phyloP scores from a whole-genome alignment of 2,797 vertebrate species.

The Onychomys arenicola region DNA sequence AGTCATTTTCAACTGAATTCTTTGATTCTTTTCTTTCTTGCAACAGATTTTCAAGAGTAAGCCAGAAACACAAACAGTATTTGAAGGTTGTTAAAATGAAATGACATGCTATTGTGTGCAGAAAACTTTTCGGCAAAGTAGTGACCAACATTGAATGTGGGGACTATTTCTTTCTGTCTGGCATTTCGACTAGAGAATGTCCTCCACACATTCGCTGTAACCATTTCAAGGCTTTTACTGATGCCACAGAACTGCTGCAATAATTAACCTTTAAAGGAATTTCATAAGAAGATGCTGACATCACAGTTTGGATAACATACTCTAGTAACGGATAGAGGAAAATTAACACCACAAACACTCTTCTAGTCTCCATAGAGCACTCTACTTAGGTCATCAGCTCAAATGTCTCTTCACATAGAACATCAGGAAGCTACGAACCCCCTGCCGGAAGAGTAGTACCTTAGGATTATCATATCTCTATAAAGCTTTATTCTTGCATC shows the following conservation, averaged over 20 bases:
- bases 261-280: conserved; percentile 16
- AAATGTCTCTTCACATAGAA: neutral
- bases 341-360: neutral
- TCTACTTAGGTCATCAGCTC: neutral
- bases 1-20: conserved; percentile 16
- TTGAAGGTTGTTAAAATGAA: conserved; percentile 23
- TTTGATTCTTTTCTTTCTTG: conserved; percentile 33
- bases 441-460: neutral
- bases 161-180: neutral
- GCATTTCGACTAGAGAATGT: neutral
- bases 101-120: neutral
- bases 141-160: neutral
- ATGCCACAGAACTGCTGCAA: neutral
- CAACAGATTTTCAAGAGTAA: conserved; percentile 30
- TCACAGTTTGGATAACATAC: conserved; percentile 23
- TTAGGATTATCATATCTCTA: neutral
- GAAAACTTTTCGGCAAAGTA: conserved; percentile 40
- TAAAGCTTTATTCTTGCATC: neutral
- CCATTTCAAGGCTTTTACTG: neutral
- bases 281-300: conserved; percentile 16
- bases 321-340: neutral
- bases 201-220: neutral
- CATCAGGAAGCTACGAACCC: neutral
- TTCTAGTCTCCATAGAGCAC: neutral
- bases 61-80: neutral